Evolutionary conservation across 2,888 invertebrate genomes (phyloP).

Genomic region (Megamerina dolium): DNA sequence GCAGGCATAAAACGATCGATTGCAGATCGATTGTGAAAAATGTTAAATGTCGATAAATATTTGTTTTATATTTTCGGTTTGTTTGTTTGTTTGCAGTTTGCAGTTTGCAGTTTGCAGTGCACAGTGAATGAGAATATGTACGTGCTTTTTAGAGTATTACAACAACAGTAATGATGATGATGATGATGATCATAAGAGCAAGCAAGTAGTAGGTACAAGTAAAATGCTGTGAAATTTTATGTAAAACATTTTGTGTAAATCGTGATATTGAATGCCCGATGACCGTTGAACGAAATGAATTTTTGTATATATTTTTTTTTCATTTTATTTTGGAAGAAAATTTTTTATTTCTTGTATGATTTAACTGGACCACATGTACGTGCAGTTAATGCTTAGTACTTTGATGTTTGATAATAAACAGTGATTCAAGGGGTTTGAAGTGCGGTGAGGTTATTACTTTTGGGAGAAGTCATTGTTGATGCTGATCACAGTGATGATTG

Average conservation of each 20-base stretch:
- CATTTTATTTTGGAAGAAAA: too few relatives aligned
- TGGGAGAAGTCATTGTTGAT: neutral
- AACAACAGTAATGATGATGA: too few relatives aligned
- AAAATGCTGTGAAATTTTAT: slow-evolving; percentile 23
- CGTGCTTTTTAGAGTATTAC: too few relatives aligned
- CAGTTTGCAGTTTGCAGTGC: neutral
- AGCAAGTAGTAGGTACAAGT: too few relatives aligned
- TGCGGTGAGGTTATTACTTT: neutral
- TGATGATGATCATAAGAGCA: too few relatives aligned
- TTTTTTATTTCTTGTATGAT: slow-evolving; percentile 18
- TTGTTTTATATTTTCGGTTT: neutral
- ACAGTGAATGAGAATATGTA: too few relatives aligned
- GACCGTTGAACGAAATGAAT: too few relatives aligned
- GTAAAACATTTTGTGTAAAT: slow-evolving; percentile 22
- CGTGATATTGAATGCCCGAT: slow-evolving; percentile 18
- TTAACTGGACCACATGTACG: slow-evolving; percentile 25
- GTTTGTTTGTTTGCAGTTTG: neutral
- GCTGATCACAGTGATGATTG: too few relatives aligned
- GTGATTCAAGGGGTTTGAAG: too few relatives aligned
- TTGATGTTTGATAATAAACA: neutral
- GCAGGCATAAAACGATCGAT: slow-evolving; percentile 10
- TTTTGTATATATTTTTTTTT: too few relatives aligned
- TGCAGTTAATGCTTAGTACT: too few relatives aligned
- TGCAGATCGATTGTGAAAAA: slow-evolving; percentile 10
- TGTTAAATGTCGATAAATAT: slow-evolving; percentile 13